These are phyloP conservation scores for Crocuta crocuta DNA, from an alignment of 2,113 vertebrate genomes.

Conservation along the genomic window DNA sequence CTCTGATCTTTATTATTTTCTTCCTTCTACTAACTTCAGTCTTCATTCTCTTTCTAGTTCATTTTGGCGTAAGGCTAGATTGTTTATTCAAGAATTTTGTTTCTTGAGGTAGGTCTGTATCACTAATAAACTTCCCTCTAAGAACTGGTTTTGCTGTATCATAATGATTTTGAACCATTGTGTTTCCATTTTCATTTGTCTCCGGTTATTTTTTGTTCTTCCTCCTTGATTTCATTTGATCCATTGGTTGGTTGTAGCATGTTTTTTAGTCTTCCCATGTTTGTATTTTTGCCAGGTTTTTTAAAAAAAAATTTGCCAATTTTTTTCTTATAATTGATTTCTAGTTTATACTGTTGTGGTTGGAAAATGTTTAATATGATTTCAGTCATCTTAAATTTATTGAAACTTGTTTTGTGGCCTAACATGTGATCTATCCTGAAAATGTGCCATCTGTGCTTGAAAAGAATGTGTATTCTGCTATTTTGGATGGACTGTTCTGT, in stretches of 20 bases:
- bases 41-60: neutral
- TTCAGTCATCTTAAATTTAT: neutral
- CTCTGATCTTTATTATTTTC: neutral
- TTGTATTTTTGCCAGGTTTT: neutral
- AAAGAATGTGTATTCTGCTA: neutral
- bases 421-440: neutral
- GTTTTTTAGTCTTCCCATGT: neutral
- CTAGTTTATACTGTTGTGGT: neutral
- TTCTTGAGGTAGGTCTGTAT: neutral
- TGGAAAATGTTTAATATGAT: neutral
- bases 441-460: neutral
- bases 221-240: neutral
- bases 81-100: neutral
- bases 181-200: neutral
- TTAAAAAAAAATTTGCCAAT: neutral
- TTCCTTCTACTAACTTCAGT: neutral
- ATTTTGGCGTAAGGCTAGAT: neutral
- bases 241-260: neutral
- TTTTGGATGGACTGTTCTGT: neutral
- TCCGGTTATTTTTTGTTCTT: neutral
- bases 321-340: neutral
- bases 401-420: neutral
- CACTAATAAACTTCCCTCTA: neutral
- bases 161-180: neutral
- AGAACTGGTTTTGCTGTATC: neutral